Conservation (phyloP, 53 echinoderm and acorn worm species). For the Patiria pectinifera region DNA sequence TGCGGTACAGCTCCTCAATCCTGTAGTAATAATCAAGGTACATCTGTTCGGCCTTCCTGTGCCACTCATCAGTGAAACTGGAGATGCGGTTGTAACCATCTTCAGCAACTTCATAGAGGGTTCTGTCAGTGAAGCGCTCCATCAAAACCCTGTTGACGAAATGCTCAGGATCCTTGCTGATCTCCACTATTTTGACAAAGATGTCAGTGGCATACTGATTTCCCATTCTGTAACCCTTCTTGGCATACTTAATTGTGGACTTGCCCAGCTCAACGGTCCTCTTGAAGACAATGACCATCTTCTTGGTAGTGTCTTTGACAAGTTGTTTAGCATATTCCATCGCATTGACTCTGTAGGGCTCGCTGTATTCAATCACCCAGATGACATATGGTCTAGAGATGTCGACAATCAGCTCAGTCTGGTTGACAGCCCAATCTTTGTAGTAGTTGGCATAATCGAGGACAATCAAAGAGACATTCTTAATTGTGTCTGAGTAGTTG, state of each 20-base stretch:
- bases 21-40: constrained; percentile 31
- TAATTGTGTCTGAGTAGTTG: constrained; percentile 40
- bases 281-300: neutral
- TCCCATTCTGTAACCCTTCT: constrained; percentile 3
- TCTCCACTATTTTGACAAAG: neutral
- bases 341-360: constrained; percentile 45
- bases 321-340: constrained; percentile 40
- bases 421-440: constrained; percentile 49
- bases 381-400: constrained; percentile 47
- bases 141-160: constrained; percentile 32
- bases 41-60: constrained; percentile 31
- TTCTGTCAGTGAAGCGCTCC: neutral
- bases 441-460: constrained; percentile 18
- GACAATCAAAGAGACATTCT: neutral
- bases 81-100: neutral
- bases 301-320: constrained; percentile 15
- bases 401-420: constrained; percentile 23
- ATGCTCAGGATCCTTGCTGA: constrained; percentile 57
- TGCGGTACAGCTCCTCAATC: constrained; percentile 1
- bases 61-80: constrained; percentile 13
- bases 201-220: neutral
- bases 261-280: constrained; percentile 5
- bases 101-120: constrained; percentile 27
- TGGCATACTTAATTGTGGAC: neutral
- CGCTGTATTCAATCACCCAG: constrained; percentile 53